Evolutionary conservation across 2,113 vertebrate genomes (phyloP), one percentile per base, ranked within the genome.

Genomic region (Apaloderma vittatum): DNA sequence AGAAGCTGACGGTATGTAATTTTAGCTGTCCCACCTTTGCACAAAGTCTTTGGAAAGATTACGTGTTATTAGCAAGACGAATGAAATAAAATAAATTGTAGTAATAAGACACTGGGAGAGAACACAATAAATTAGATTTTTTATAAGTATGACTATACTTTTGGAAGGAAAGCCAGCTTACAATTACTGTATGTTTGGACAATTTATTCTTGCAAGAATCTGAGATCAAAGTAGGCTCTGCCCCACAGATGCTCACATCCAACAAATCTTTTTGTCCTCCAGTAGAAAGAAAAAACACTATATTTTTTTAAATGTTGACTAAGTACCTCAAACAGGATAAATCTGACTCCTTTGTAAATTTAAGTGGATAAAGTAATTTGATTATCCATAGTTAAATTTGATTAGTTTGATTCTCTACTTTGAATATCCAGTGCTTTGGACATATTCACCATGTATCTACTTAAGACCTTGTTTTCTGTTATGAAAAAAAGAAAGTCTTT

Each of bases 311-410:
- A 74, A 86, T 5, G 34, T 9, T 68, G 11, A 11, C 18, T 30
- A 59, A 71, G 8, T 61, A 52, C 51, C 45, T 92, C 30, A 67
- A 61, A 61, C 40, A 68, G 23, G 10, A 87, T 59, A 81, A 72
- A 68, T 51, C 23, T 70, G 48, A 61, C 49, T 79, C n/a, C 19
- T 76, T 18, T 45, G 20, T 90, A 90, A 79, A 79, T 92, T 93
- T 86, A 72, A 68, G 52, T 46, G 79, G 72, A 71, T 30, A 84
- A 78, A 83, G 37, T 63, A 92, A 80, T 94, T 88, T 94, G 70
- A 32, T 67, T 16, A 58, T 58, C 59, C 34, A 19, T n/a, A 54
- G 51, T 88, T 90, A 55, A 90, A 26, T 93, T 67, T 78, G 17
- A 85, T 87, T 90, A 67, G 26, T 92, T 95, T 91, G 30, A 74